Base-by-base conservation (phyloP, 2,113 vertebrate genomes). In the Amphiprion percula region DNA sequence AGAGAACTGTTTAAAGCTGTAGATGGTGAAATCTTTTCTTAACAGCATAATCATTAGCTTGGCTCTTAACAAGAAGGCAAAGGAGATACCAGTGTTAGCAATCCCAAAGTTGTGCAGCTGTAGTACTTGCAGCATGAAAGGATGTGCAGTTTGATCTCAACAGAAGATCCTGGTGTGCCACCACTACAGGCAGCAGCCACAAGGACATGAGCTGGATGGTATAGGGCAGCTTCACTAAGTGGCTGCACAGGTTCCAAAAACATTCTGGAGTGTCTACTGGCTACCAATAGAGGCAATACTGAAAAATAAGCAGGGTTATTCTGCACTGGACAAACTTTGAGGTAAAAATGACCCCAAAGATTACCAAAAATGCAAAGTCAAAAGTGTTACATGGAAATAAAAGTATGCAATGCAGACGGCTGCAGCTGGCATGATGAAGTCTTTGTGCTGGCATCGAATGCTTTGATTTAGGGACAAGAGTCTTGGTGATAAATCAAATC, bases 401-500 rank as follows among this genome's bases (percentile, higher is more conserved):
- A 16, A 15, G 63, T 28, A 76, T 8, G 21, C 17, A 59, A 41
- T 11, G 50, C 26, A 11, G 4, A 61, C n/a, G n/a, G 15, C 11
- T 19, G 6, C 26, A 63, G 28, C 12, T 56, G 10, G 39, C 23
- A 7, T 2, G 19, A 11, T 63, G 12, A 46, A 10, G 7, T 63
- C 30, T 39, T 63, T 30, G 39, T 53, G 52, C 37, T 19, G 47
- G 4, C 55, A 47, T 21, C 49, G 24, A 69, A 15, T 54, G n/a
- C 46, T 76, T 80, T 58, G 53, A 62, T 39, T 81, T 56, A 68
- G 12, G 68, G 70, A 76, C 56, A 74, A 58, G 37, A 44, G 21
- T 62, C 76, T 60, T 21, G 11, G 26, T 3, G 6, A 46, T 73
- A 83, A 69, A 82, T 85, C 64, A 71, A 89, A 87, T 79, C 66